Evolutionary conservation across 2,888 invertebrate genomes (phyloP).

Genomic region (Acanthosepion esculentum): DNA sequence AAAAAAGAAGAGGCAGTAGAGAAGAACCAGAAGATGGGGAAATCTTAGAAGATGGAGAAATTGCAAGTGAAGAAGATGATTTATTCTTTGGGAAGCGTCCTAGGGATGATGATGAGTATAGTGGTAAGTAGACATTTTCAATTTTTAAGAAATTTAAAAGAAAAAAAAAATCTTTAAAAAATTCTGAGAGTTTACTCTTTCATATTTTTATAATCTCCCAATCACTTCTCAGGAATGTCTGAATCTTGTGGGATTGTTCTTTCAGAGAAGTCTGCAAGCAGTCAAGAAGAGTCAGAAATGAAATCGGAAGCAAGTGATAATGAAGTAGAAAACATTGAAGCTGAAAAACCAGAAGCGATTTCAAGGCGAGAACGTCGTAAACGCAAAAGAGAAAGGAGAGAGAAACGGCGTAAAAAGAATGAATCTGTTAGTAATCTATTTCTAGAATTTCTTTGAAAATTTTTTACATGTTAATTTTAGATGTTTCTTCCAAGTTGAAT

Average conservation of each 20-base stretch:
- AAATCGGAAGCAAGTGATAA: constrained; percentile 50
- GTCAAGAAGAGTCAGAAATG: constrained; percentile 46
- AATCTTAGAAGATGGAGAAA: constrained; percentile 69
- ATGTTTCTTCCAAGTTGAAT: no score
- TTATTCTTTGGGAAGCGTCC: constrained; percentile 49
- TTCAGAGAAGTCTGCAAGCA: constrained; percentile 25
- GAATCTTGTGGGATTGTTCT: background rate
- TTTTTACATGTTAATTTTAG: background rate
- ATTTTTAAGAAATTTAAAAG: background rate
- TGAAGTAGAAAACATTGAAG: constrained; percentile 49
- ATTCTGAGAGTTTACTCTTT: background rate
- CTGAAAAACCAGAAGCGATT: constrained; percentile 53
- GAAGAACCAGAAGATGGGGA: constrained; percentile 66
- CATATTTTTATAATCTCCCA: no score
- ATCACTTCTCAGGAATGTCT: background rate
- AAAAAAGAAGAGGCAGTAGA: constrained; percentile 51
- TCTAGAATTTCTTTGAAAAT: background rate
- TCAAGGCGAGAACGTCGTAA: constrained; percentile 55
- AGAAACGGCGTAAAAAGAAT: constrained; percentile 46
- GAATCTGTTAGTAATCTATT: constrained; percentile 24
- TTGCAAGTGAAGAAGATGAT: constrained; percentile 61
- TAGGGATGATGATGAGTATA: constrained; percentile 45
- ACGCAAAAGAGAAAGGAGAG: constrained; percentile 52
- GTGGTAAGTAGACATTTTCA: background rate
- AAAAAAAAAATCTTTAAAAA: background rate